Conservation (phyloP, 2,797 vertebrate species). For the Dromococcyx pavoninus region DNA sequence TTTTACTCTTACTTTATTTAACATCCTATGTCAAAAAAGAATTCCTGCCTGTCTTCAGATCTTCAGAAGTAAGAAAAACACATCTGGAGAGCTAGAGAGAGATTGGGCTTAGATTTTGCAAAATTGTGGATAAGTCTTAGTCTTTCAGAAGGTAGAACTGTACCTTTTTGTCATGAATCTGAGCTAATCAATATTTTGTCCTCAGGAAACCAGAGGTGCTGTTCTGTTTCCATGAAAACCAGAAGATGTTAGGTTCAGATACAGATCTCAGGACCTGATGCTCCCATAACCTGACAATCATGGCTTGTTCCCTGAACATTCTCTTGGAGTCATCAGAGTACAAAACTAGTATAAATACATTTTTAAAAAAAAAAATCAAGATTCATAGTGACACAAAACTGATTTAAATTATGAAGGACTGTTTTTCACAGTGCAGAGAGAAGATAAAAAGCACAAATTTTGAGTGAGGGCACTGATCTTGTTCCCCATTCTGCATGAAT, state of each 20-base stretch:
- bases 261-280: neutral
- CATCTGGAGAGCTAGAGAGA: neutral
- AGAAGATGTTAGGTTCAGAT: neutral
- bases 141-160: neutral
- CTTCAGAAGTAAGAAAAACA: neutral
- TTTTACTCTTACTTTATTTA: neutral
- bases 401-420: neutral
- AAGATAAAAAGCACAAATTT: neutral
- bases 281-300: neutral
- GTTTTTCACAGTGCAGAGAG: neutral
- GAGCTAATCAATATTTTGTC: neutral
- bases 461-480: neutral
- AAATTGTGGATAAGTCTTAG: neutral
- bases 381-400: neutral
- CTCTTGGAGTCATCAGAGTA: neutral
- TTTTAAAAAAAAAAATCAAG: neutral
- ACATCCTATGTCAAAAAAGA: neutral
- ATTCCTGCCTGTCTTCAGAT: neutral
- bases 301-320: neutral
- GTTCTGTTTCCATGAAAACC: neutral
- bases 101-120: neutral
- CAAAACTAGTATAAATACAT: neutral
- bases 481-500: neutral
- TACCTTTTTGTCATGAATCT: neutral
- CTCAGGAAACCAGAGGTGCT: neutral